Conservation (phyloP, 2,113 vertebrate species). For the Chamaea fasciata region DNA sequence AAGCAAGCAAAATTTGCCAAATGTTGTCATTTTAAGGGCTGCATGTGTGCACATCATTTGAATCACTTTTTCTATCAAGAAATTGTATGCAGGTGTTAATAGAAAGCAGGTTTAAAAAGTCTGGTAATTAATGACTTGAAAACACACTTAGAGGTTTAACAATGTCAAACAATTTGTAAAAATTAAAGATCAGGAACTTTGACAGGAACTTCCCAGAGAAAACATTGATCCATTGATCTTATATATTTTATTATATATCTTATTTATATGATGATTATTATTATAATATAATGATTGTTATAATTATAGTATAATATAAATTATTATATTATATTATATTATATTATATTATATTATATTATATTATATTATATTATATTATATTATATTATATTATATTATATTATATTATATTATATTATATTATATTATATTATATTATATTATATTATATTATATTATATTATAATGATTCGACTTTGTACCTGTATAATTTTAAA, state of each 20-base stretch:
- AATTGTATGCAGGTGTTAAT: neutral
- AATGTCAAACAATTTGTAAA: neutral
- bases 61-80: neutral
- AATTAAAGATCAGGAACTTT: neutral
- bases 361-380: neutral
- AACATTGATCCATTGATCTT: neutral
- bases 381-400: neutral
- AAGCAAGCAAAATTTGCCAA: neutral
- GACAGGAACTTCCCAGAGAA: neutral
- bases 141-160: neutral
- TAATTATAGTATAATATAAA: no score
- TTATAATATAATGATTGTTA: no score
- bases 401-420: neutral
- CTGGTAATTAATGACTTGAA: neutral
- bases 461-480: neutral
- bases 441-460: neutral
- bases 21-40: neutral
- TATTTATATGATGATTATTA: no score
- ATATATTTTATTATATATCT: no score
- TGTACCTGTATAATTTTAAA: neutral
- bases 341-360: neutral
- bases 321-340: no score
- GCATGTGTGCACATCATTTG: neutral
- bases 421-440: neutral
- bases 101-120: neutral